Evolutionary conservation across 2,888 invertebrate species (phyloP).

Genomic region (Loripinus fragilis): DNA sequence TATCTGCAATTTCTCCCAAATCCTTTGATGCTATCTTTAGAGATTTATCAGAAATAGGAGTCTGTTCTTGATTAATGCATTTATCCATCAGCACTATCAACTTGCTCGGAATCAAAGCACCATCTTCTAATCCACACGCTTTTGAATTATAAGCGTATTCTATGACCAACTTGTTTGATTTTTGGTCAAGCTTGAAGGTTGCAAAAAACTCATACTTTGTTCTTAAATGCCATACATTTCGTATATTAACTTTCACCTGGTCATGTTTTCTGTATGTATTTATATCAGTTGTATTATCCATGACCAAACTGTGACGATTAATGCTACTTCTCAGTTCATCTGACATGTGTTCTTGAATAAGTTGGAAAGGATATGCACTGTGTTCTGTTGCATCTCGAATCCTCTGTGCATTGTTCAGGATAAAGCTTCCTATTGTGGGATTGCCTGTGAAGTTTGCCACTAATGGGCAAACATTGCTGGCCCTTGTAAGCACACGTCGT

Average conservation of each 20-base stretch:
- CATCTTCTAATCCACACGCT: background rate
- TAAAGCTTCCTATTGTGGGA: slow-evolving; percentile 21
- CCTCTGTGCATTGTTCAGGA: slow-evolving; percentile 26
- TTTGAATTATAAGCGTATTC: slow-evolving; percentile 20
- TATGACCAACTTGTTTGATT: background rate
- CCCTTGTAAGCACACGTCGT: slow-evolving; percentile 36
- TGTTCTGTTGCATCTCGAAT: slow-evolving; percentile 35
- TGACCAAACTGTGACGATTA: slow-evolving; percentile 37
- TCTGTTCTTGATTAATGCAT: background rate
- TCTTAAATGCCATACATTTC: slow-evolving; percentile 33
- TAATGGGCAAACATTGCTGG: slow-evolving; percentile 40
- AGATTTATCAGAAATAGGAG: background rate
- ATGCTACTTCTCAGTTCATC: slow-evolving; percentile 30
- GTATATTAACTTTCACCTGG: slow-evolving; percentile 27
- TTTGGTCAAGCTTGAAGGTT: slow-evolving; percentile 25
- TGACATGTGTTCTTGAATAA: slow-evolving; percentile 39
- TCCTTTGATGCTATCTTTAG: background rate
- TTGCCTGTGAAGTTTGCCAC: slow-evolving; percentile 32
- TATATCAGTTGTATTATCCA: slow-evolving; percentile 43
- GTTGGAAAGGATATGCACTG: slow-evolving; percentile 37
- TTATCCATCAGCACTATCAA: slow-evolving; percentile 3
- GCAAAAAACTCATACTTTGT: slow-evolving; percentile 33
- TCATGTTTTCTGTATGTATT: slow-evolving; percentile 34
- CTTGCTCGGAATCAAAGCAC: background rate
- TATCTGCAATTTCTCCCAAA: background rate